These are phyloP conservation scores for Zelleria hepariella DNA, from an alignment of 2,888 invertebrate genomes.

Conservation along the genomic window DNA sequence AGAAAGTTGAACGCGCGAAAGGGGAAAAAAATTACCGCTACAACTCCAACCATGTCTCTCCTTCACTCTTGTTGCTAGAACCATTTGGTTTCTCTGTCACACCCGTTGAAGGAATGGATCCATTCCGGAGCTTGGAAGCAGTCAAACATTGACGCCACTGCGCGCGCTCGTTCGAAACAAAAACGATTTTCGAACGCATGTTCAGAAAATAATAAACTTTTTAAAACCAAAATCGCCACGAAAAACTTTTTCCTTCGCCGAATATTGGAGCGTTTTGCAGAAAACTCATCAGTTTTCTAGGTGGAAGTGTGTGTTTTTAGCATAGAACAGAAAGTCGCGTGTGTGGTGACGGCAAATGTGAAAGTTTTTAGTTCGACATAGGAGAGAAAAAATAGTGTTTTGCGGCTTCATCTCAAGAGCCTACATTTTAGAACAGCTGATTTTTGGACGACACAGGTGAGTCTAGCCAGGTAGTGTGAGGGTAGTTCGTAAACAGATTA, in stretches of 20 bases:
- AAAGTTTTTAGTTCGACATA: constrained; percentile 1
- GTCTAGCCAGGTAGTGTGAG: too few relatives aligned
- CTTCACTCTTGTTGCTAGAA: constrained; percentile 21
- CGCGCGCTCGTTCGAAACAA: not conserved
- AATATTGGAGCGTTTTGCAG: not conserved
- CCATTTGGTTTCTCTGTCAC: constrained; percentile 31
- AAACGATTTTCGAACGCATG: not conserved
- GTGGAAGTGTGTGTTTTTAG: not conserved
- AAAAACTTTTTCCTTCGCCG: not conserved
- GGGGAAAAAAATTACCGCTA: constrained; percentile 69
- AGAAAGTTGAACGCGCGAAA: constrained; percentile 67
- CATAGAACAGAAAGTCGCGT: constrained; percentile 4
- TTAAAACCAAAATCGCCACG: not conserved
- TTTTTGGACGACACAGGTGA: not conserved
- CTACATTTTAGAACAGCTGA: constrained; percentile 24
- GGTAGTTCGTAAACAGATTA: too few relatives aligned
- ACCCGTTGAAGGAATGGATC: constrained; percentile 38
- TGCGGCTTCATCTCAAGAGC: constrained; percentile 15
- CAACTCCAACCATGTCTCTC: constrained; percentile 40
- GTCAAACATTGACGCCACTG: constrained; percentile 23
- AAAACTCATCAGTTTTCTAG: not conserved
- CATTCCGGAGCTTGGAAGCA: constrained; percentile 38
- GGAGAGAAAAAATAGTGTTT: constrained; percentile 23
- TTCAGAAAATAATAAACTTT: not conserved
- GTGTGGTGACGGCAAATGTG: constrained; percentile 17